Evolutionary conservation across 2,113 vertebrate genomes (phyloP).

Genomic region (Cepphus grylle): DNA sequence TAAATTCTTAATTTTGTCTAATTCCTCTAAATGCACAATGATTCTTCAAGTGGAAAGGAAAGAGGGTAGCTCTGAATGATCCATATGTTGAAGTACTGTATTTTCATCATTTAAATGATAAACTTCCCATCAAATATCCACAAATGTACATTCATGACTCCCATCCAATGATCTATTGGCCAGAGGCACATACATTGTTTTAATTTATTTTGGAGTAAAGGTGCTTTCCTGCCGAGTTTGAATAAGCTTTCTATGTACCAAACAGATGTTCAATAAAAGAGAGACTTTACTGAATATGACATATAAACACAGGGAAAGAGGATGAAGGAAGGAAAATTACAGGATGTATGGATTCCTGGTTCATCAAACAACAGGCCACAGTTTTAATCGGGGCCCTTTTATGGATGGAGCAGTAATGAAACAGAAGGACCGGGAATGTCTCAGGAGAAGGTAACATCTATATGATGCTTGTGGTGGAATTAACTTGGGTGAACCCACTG

Average conservation of each 20-base stretch:
- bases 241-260: constrained; percentile 36
- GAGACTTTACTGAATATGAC: constrained; percentile 43
- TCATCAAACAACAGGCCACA: constrained; percentile 2
- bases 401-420: neutral
- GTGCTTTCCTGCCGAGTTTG: constrained; percentile 65
- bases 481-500: neutral
- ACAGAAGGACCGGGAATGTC: neutral
- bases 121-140: constrained; percentile 62
- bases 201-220: constrained; percentile 70
- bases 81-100: constrained; percentile 66
- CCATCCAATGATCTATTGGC: constrained; percentile 65
- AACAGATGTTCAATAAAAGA: constrained; percentile 66
- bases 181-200: constrained; percentile 66
- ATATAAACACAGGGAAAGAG: neutral
- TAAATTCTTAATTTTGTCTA: constrained; percentile 53
- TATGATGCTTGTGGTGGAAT: neutral
- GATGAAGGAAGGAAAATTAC: constrained; percentile 17
- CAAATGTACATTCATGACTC: constrained; percentile 53
- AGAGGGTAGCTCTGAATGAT: constrained; percentile 40
- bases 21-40: constrained; percentile 45
- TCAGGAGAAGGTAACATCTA: neutral
- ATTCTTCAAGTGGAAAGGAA: constrained; percentile 57
- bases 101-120: constrained; percentile 53
- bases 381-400: neutral
- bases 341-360: constrained; percentile 6